Conservation (phyloP, 2,113 vertebrate genomes). For the Apteryx mantelli region DNA sequence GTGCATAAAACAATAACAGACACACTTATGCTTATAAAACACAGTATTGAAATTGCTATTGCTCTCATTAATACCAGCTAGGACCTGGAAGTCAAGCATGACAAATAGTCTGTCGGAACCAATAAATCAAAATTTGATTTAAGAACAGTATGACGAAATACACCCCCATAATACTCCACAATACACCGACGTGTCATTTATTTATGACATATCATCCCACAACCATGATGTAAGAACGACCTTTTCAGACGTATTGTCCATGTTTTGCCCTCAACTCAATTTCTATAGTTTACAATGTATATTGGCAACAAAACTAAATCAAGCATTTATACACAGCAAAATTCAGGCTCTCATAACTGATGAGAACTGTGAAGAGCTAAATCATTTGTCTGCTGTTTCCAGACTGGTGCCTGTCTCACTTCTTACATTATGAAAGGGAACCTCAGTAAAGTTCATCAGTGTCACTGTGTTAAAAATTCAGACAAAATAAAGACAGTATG, state of each 20-base stretch:
- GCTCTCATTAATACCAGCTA: neutral
- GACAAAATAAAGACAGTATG: neutral
- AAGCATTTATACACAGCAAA: neutral
- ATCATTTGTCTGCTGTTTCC: neutral
- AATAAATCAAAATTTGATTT: neutral
- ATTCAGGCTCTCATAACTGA: neutral
- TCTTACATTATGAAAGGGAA: neutral
- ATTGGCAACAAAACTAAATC: neutral
- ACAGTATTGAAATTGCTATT: neutral
- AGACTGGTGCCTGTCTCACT: neutral
- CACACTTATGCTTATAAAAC: neutral
- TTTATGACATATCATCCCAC: neutral
- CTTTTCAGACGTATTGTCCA: neutral
- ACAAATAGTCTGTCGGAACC: neutral
- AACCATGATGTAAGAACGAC: neutral
- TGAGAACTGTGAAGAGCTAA: neutral
- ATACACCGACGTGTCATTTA: neutral
- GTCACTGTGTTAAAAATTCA: neutral
- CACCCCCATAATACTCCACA: neutral
- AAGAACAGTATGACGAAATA: neutral
- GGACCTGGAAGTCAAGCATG: neutral
- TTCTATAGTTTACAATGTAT: neutral
- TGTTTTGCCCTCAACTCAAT: neutral
- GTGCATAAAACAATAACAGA: neutral
- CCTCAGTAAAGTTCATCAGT: neutral